phyloP scores from a whole-genome alignment of 2,888 invertebrate genomes.

The Drosophila nigricruria region DNA sequence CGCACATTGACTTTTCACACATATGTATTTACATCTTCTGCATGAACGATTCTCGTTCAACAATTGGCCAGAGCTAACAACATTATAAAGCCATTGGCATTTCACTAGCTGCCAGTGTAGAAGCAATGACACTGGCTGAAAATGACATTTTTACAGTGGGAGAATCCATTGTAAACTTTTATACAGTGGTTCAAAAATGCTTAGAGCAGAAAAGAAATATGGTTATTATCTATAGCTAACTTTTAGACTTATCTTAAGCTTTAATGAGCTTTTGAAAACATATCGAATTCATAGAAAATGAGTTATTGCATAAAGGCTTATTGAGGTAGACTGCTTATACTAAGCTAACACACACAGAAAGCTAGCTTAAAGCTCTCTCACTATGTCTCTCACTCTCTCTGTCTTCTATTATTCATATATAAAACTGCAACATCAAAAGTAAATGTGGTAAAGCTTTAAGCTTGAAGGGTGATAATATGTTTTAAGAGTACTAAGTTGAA shows the following conservation, averaged over 20 bases:
- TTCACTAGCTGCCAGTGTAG: not conserved
- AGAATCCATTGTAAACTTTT: not conserved
- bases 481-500: not conserved
- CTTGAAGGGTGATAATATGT: not conserved
- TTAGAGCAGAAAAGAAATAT: too few relatives aligned
- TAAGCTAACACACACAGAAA: not conserved
- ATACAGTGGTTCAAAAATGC: too few relatives aligned
- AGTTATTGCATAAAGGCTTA: not conserved
- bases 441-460: not conserved
- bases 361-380: not conserved
- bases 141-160: not conserved
- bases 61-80: conserved; percentile 26
- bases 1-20: conserved; percentile 13
- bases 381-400: not conserved
- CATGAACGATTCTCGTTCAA: conserved; percentile 31
- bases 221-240: too few relatives aligned
- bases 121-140: not conserved
- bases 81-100: conserved; percentile 9
- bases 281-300: too few relatives aligned
- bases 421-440: not conserved
- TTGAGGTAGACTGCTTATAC: not conserved
- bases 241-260: not conserved
- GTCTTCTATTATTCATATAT: not conserved
- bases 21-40: conserved; percentile 32
- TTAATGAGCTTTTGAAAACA: not conserved